These are phyloP conservation scores for Chloroceryle aenea DNA, from an alignment of 2,113 vertebrate species.

Conservation along the genomic window DNA sequence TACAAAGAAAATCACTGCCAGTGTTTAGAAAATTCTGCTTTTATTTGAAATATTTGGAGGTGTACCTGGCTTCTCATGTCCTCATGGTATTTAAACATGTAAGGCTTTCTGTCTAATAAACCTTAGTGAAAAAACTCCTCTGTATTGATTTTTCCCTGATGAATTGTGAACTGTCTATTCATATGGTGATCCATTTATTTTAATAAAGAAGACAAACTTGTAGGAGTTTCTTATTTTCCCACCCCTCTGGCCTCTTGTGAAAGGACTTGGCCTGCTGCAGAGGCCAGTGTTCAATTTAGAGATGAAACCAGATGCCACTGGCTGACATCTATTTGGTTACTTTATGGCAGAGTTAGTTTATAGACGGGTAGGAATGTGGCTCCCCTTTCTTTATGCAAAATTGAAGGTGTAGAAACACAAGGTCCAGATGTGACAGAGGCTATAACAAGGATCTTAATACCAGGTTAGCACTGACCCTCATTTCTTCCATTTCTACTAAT, in stretches of 20 bases:
- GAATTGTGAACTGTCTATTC: conserved; percentile 68
- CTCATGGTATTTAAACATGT: conserved; percentile 58
- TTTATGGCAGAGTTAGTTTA: background rate
- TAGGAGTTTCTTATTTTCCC: conserved; percentile 44
- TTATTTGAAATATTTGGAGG: conserved; percentile 74
- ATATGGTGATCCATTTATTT: conserved; percentile 59
- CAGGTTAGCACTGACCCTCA: background rate
- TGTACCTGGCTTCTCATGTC: conserved; percentile 71
- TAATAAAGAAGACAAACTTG: conserved; percentile 63
- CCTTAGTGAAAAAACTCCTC: conserved; percentile 28
- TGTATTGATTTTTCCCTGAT: conserved; percentile 55
- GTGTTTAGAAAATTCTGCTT: conserved; percentile 74
- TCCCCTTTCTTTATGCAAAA: background rate
- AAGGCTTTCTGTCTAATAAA: conserved; percentile 61
- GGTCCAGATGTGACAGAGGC: background rate
- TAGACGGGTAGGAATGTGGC: background rate
- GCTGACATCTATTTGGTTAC: conserved; percentile 1
- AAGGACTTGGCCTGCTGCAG: background rate
- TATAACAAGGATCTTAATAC: background rate
- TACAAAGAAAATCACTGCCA: conserved; percentile 78
- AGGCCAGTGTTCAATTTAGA: background rate
- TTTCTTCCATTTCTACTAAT: background rate
- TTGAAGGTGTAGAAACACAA: background rate
- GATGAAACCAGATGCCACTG: conserved; percentile 11
- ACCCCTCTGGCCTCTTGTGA: conserved; percentile 25